Conservation (phyloP, 2,888 invertebrate species). For the Drosophila anomalata region DNA sequence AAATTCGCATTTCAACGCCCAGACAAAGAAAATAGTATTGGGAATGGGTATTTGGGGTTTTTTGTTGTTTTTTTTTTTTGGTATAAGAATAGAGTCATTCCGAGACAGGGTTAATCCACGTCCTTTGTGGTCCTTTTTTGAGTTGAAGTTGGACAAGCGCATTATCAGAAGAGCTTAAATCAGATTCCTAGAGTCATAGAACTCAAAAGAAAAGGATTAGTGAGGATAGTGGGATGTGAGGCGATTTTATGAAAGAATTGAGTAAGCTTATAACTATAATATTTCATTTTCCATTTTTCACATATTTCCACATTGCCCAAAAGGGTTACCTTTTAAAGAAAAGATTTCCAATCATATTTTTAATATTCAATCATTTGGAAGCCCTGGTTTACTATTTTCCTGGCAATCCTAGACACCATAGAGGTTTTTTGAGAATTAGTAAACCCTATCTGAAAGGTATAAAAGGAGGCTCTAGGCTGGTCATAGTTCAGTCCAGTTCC, state of each 20-base stretch:
- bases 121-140: conserved; percentile 19
- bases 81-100: not conserved
- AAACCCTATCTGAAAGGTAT: too few relatives aligned
- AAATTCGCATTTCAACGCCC: conserved; percentile 32
- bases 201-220: conserved; percentile 4
- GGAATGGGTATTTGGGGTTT: not conserved
- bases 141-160: conserved; percentile 6
- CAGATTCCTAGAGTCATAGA: conserved; percentile 5
- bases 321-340: too few relatives aligned
- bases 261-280: not conserved
- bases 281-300: too few relatives aligned
- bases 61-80: not conserved
- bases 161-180: conserved; percentile 19
- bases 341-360: too few relatives aligned
- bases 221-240: conserved; percentile 11
- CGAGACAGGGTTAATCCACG: conserved; percentile 16
- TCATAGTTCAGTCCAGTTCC: too few relatives aligned
- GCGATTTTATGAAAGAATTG: conserved; percentile 8
- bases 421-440: too few relatives aligned
- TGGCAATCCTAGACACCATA: too few relatives aligned
- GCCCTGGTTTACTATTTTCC: too few relatives aligned
- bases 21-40: conserved; percentile 49
- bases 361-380: too few relatives aligned
- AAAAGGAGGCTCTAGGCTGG: too few relatives aligned
- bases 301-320: too few relatives aligned